Evolutionary conservation across 2,888 invertebrate genomes (phyloP), one percentile per base, ranked within the genome.

Genomic region (Meiosimyza decipiens): DNA sequence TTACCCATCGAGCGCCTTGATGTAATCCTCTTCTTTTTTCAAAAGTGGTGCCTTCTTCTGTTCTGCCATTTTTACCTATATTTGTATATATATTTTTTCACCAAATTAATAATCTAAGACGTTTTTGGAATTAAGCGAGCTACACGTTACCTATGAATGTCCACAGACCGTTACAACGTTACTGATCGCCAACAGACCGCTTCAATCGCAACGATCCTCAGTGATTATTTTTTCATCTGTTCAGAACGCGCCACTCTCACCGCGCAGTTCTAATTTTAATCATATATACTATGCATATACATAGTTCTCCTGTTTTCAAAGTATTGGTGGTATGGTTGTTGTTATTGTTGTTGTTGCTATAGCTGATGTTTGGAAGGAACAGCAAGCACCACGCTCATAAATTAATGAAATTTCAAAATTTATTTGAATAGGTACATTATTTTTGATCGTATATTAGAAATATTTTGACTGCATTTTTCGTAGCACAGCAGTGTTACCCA

Each of bases 21-120:
- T 80, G 72, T 81, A 86, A 74, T 87, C 86, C 77, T 85, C 87
- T 75, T 86, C 86, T 78, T 84, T 86, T 76, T 78, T 87, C 71
- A 87, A 78, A 71, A 87, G 81, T 72, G 86, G 87, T 77, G 87
- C 86, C 80, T 87, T 87, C 80, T 86, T 87, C 78, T 87, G 86
- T 79, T 87, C 87, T 75, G 86, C 85, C 86, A 86, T 86, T 79
- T 69, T 78, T 67, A 55, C 62, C 64, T 49, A 22, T 63, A 57
- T 62, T 57, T 66, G 62, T 70, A 28, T 76, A 63, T 75, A 65
- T 75, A 72, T 72, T 57, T 71, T 71, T 57, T 1, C 6, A 57
- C 22, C 22, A 57, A 28, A 15, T 12, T 4, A 55, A 55, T 6
- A 22, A 12, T 49, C 47, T 16, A 49, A 63, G 40, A 47, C 47